These are phyloP conservation scores for Meandrusa payeni DNA, from an alignment of 2,888 invertebrate genomes.

Conservation along the genomic window DNA sequence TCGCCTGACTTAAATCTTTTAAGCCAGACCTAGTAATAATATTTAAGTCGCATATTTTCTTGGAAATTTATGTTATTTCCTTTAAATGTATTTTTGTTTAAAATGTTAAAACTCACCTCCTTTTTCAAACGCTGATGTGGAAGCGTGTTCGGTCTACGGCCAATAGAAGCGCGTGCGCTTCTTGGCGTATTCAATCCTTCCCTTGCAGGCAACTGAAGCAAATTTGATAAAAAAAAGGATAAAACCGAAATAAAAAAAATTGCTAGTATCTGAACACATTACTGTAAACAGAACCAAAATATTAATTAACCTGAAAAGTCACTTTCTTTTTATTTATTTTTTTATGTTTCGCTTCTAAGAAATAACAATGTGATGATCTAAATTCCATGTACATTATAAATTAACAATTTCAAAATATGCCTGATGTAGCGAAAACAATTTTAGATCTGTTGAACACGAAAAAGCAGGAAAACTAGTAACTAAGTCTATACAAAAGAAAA, in stretches of 20 bases:
- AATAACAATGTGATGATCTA: conserved; percentile 52
- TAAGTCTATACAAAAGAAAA: conserved; percentile 41
- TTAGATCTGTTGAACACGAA: conserved; percentile 25
- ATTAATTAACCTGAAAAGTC: conserved; percentile 56
- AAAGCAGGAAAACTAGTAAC: conserved; percentile 39
- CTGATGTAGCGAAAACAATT: conserved; percentile 13
- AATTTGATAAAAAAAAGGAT: conserved; percentile 15
- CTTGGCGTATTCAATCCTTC: conserved; percentile 70
- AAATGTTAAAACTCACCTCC: conserved; percentile 48
- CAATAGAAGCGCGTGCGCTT: conserved; percentile 70
- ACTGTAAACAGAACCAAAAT: conserved; percentile 7
- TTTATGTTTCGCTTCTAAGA: conserved; percentile 63
- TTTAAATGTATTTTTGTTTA: too few species aligned
- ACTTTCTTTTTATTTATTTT: conserved; percentile 62
- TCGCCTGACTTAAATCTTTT: too few species aligned
- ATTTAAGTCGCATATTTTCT: too few species aligned
- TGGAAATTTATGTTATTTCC: too few species aligned
- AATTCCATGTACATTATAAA: conserved; percentile 61
- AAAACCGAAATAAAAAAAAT: too few species aligned
- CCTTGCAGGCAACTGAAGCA: conserved; percentile 63
- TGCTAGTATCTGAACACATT: too few species aligned
- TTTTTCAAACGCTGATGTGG: conserved; percentile 71
- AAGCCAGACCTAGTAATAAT: too few species aligned
- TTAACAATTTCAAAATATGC: conserved; percentile 23
- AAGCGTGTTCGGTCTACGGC: conserved; percentile 65